Conservation (phyloP, 2,888 invertebrate genomes). For the Sinelater perroti region DNA sequence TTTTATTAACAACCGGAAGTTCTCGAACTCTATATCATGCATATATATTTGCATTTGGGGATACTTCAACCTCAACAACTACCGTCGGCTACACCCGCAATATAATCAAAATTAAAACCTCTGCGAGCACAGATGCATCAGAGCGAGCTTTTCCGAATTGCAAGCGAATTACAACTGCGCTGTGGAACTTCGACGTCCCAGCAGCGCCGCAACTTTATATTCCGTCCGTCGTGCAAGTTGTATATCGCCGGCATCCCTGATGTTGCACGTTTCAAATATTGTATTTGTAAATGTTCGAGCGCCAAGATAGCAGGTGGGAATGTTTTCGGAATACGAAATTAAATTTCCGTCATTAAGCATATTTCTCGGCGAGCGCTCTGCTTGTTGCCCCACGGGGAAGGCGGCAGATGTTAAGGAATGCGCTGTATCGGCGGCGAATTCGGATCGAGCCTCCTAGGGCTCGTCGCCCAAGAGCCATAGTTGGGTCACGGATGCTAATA, state of each 20-base stretch:
- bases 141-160: background rate
- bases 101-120: too few species aligned
- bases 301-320: conserved; percentile 32
- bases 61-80: too few species aligned
- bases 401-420: conserved; percentile 2
- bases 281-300: conserved; percentile 33
- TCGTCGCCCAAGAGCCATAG: too few species aligned
- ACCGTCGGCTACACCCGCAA: too few species aligned
- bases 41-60: too few species aligned
- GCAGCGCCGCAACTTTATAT: conserved; percentile 23
- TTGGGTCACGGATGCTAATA: too few species aligned
- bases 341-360: conserved; percentile 27
- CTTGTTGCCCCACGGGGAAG: conserved; percentile 2
- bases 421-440: conserved; percentile 6
- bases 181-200: conserved; percentile 12
- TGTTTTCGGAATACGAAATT: conserved; percentile 33
- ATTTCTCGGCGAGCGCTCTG: conserved; percentile 4
- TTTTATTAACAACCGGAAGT: too few species aligned
- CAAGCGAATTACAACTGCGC: conserved; percentile 14
- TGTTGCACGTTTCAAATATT: conserved; percentile 33
- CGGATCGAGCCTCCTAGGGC: conserved; percentile 7
- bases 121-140: too few species aligned
- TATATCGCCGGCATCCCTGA: conserved; percentile 28
- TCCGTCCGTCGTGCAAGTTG: conserved; percentile 17
- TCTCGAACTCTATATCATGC: too few species aligned